Conservation (phyloP, 2,113 vertebrate species). For the Gyps fulvus region DNA sequence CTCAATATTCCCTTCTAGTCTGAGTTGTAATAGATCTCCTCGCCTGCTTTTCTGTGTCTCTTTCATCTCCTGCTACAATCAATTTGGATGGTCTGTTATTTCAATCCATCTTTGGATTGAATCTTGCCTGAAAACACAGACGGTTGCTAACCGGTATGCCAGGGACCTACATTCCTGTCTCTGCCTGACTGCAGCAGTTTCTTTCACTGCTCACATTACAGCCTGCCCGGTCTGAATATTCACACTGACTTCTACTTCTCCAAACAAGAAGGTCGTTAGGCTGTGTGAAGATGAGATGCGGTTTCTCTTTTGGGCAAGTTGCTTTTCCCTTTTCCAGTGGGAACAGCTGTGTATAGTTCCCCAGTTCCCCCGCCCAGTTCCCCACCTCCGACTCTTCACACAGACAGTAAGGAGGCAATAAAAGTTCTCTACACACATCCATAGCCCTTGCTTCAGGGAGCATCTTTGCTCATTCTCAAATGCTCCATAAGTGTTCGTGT, state of each 20-base stretch:
- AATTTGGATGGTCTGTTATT: slow-evolving; percentile 25
- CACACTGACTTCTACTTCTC: neutral
- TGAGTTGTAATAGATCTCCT: neutral
- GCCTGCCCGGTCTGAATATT: neutral
- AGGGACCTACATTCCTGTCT: slow-evolving; percentile 15
- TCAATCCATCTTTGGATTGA: neutral
- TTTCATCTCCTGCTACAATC: neutral
- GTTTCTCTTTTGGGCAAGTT: neutral
- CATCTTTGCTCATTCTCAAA: neutral
- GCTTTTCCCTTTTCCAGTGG: neutral
- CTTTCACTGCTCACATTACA: slow-evolving; percentile 27
- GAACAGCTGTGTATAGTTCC: neutral
- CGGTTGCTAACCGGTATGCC: slow-evolving; percentile 5
- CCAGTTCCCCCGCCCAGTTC: neutral
- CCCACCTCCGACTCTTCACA: neutral
- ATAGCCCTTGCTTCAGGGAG: neutral
- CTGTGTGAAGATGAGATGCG: neutral
- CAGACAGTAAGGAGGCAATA: neutral
- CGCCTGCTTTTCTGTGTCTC: neutral
- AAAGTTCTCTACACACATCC: neutral
- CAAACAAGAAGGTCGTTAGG: neutral
- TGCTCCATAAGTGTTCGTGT: neutral
- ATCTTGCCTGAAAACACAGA: neutral
- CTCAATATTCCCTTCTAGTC: neutral
- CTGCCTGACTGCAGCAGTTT: slow-evolving; percentile 11